Percentiles rank a stretch among this genome's conserved stretches.
These are phyloP conservation scores for Galbula dea DNA, from an alignment of 2,113 vertebrate species.

Conservation along the genomic window DNA sequence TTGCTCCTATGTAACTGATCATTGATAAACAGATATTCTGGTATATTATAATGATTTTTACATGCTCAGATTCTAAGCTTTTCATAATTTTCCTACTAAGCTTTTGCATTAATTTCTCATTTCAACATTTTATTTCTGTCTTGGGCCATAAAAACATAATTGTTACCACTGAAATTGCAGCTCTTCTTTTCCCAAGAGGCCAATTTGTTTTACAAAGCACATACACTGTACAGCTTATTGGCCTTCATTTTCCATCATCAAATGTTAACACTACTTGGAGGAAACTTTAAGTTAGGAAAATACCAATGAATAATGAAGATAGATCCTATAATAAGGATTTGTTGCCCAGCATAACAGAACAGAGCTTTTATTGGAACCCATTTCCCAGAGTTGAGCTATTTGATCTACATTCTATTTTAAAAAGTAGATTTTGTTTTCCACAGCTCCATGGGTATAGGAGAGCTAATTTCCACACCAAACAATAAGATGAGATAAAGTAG, in stretches of 20 bases:
- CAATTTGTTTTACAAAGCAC: slow-evolving; percentile 25
- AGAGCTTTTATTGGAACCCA: neutral
- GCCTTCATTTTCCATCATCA: slow-evolving; percentile 39
- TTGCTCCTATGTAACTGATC: neutral
- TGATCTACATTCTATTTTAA: slow-evolving; percentile 1
- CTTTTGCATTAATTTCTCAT: slow-evolving; percentile 46
- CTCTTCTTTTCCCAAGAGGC: slow-evolving; percentile 2
- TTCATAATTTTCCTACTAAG: slow-evolving; percentile 11
- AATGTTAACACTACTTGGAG: slow-evolving; percentile 41
- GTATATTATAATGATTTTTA: neutral
- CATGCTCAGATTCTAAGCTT: neutral
- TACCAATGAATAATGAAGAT: slow-evolving; percentile 34
- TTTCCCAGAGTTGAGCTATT: neutral
- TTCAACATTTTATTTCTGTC: slow-evolving; percentile 49
- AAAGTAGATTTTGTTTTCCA: neutral
- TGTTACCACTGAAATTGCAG: slow-evolving; percentile 22
- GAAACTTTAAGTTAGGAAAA: slow-evolving; percentile 49
- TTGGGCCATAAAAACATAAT: slow-evolving; percentile 54
- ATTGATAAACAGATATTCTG: neutral
- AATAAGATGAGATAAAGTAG: neutral
- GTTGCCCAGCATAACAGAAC: neutral
- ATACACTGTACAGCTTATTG: neutral
- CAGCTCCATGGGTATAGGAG: neutral
- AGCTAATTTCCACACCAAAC: neutral
- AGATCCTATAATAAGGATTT: neutral